Conservation (phyloP, 2,888 invertebrate genomes). For the Rhingia campestris region DNA sequence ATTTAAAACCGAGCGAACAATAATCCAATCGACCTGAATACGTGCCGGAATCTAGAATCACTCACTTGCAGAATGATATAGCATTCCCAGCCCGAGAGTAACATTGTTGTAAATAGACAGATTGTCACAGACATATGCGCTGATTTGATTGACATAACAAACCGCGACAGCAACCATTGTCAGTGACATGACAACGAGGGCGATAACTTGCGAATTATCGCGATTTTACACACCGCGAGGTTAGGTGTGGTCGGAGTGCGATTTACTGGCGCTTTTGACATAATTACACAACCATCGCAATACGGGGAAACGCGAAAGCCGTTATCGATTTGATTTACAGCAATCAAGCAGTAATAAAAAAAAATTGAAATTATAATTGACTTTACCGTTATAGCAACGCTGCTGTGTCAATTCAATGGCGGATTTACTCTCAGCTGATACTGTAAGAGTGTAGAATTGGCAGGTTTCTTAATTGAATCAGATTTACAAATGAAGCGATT, state of each 20-base stretch:
- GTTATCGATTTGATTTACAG: conserved; percentile 53
- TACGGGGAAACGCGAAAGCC: conserved; percentile 15
- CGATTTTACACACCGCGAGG: conserved; percentile 48
- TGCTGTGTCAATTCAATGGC: conserved; percentile 52
- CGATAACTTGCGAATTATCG: conserved; percentile 68
- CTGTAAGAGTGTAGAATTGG: conserved; percentile 35
- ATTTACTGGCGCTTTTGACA: conserved; percentile 64
- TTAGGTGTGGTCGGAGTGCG: conserved; percentile 50
- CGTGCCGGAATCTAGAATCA: conserved; percentile 53
- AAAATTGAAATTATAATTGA: conserved; percentile 66
- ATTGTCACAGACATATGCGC: conserved; percentile 57
- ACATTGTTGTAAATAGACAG: conserved; percentile 47
- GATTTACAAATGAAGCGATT: conserved; percentile 27
- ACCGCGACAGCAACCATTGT: conserved; percentile 63
- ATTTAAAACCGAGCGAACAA: background rate
- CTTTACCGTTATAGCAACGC: conserved; percentile 37
- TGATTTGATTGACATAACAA: conserved; percentile 71
- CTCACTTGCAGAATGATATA: conserved; percentile 14
- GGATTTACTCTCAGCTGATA: conserved; percentile 40
- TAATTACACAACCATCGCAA: conserved; percentile 32
- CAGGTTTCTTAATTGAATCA: conserved; percentile 46
- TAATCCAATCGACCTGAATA: conserved; percentile 39
- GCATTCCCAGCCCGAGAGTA: conserved; percentile 21
- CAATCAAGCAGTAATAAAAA: conserved; percentile 53
- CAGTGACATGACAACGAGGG: conserved; percentile 68